Conservation (phyloP, 2,888 invertebrate species). For the Eilema depressum region DNA sequence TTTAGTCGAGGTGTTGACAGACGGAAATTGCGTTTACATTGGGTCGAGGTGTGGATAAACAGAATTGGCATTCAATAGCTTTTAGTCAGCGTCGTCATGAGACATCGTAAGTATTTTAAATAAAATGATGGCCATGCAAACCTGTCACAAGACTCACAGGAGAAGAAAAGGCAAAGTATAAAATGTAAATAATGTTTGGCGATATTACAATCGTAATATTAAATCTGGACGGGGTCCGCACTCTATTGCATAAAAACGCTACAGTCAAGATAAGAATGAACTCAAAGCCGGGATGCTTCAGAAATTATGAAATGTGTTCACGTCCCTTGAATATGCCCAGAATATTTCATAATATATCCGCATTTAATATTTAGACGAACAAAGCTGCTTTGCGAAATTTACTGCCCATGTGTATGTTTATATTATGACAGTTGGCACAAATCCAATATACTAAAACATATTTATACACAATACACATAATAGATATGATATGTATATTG, state of each 20-base stretch:
- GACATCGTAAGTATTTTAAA: neutral
- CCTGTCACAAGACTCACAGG: neutral
- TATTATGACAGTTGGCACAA: slow-evolving; percentile 39
- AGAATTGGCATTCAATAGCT: neutral
- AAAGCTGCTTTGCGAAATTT: slow-evolving; percentile 42
- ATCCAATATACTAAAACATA: slow-evolving; percentile 47
- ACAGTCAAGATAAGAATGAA: slow-evolving; percentile 11
- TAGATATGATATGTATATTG: slow-evolving; percentile 29
- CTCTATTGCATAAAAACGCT: neutral
- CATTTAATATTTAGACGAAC: slow-evolving; percentile 49
- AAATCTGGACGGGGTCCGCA: neutral
- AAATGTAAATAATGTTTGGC: neutral
- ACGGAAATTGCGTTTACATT: slow-evolving; percentile 1
- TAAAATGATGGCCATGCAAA: neutral
- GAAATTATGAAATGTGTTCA: slow-evolving; percentile 23
- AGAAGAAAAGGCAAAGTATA: neutral
- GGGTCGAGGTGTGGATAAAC: neutral
- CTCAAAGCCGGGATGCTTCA: slow-evolving; percentile 12
- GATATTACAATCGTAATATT: neutral
- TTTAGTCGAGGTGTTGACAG: neutral
- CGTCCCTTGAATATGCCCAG: slow-evolving; percentile 6
- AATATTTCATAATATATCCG: slow-evolving; percentile 33
- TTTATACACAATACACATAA: slow-evolving; percentile 40
- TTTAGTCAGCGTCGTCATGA: too few relatives aligned
- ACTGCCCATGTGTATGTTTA: slow-evolving; percentile 30